phyloP scores from a whole-genome alignment of 2,888 invertebrate genomes.

The Drosophila histrio region DNA sequence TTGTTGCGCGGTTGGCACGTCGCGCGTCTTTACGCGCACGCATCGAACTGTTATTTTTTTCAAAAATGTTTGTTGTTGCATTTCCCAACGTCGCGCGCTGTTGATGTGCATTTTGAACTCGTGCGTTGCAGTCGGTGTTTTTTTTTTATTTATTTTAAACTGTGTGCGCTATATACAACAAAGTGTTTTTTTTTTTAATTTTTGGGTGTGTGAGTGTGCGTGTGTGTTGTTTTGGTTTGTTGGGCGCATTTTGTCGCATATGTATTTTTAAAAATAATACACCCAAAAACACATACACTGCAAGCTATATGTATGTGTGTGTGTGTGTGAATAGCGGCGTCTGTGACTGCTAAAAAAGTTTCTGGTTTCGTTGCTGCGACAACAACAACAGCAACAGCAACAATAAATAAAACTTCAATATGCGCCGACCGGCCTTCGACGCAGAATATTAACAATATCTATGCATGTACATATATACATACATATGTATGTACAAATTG shows the following conservation, averaged over 20 bases:
- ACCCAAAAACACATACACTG: slow-evolving; percentile 29
- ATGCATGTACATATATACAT: slow-evolving; percentile 1
- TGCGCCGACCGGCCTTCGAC: slow-evolving; percentile 64
- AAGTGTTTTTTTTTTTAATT: slow-evolving; percentile 21
- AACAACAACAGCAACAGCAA: slow-evolving; percentile 32
- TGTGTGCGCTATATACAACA: slow-evolving; percentile 2
- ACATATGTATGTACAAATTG: neutral
- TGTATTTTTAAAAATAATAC: slow-evolving; percentile 50
- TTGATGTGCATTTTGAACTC: slow-evolving; percentile 37
- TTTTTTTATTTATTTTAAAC: slow-evolving; percentile 9
- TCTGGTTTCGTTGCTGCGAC: slow-evolving; percentile 60
- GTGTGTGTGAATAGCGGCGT: slow-evolving; percentile 38
- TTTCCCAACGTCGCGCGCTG: slow-evolving; percentile 38
- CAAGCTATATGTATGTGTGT: slow-evolving; percentile 21
- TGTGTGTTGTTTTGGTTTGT: slow-evolving; percentile 21
- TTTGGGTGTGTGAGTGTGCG: slow-evolving; percentile 1
- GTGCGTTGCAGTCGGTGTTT: slow-evolving; percentile 19
- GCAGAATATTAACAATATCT: slow-evolving; percentile 63
- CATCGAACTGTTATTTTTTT: slow-evolving; percentile 35
- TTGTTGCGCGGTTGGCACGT: slow-evolving; percentile 53
- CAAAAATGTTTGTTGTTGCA: slow-evolving; percentile 43
- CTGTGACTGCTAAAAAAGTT: slow-evolving; percentile 56
- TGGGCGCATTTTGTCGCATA: slow-evolving; percentile 11
- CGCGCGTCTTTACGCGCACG: slow-evolving; percentile 41
- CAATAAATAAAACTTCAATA: slow-evolving; percentile 63